Conservation (phyloP, 2,113 vertebrate species). For the Nothocercus nigrocapillus region DNA sequence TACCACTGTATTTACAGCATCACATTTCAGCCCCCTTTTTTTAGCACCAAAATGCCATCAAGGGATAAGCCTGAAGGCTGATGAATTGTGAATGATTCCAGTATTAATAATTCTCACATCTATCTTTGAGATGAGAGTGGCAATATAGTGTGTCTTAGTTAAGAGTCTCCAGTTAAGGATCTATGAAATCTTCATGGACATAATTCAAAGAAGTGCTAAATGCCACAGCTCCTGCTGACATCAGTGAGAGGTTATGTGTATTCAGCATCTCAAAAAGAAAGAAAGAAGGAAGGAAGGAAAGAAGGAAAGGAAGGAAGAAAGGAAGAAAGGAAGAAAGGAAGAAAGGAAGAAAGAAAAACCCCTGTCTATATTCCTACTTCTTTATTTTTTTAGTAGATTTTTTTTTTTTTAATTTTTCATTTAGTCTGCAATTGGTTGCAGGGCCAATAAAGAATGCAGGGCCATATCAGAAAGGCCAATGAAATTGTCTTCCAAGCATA, state of each 20-base stretch:
- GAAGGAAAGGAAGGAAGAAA: too few species aligned
- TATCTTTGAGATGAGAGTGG: neutral
- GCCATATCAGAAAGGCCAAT: neutral
- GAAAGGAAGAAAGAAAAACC: neutral
- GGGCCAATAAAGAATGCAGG: neutral
- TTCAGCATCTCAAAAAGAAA: neutral
- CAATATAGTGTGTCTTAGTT: neutral
- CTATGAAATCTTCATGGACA: neutral
- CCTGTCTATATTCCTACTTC: neutral
- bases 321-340: neutral
- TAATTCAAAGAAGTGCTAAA: neutral
- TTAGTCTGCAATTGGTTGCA: neutral
- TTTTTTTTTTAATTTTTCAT: neutral
- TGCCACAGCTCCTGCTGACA: neutral
- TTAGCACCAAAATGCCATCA: neutral
- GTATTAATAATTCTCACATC: neutral
- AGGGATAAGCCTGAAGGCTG: neutral
- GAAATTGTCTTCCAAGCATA: neutral
- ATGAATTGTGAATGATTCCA: neutral
- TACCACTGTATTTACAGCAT: neutral
- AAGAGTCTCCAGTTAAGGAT: neutral
- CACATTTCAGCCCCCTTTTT: neutral
- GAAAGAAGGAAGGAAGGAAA: too few species aligned
- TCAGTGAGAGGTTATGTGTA: neutral
- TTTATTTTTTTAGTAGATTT: neutral